A percentile compares a stretch with the other conserved stretches of the same genome.
Conservation (phyloP, 2,113 vertebrate species). For the Numida meleagris region DNA sequence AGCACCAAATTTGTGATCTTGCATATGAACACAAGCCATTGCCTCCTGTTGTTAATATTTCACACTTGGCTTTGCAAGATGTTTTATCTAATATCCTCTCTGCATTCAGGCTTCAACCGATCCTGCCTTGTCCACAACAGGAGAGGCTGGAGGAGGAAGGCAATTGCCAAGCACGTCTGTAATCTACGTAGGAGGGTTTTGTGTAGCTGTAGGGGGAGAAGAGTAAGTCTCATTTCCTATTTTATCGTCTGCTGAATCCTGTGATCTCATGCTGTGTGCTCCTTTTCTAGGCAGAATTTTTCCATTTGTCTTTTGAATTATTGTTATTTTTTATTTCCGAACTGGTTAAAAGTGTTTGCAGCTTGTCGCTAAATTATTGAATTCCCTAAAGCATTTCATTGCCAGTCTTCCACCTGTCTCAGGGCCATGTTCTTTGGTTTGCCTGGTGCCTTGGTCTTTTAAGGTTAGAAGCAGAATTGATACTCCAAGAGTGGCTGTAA, state of each 20-base stretch:
- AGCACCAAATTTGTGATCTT: constrained; percentile 62
- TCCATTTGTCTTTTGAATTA: constrained; percentile 57
- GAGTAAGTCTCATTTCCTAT: constrained; percentile 61
- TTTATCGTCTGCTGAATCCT: constrained; percentile 71
- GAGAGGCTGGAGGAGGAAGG: constrained; percentile 35
- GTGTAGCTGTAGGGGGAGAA: constrained; percentile 52
- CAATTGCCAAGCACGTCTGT: constrained; percentile 36
- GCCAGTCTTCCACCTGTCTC: not conserved
- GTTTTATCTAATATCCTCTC: constrained; percentile 55
- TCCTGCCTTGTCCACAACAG: constrained; percentile 20
- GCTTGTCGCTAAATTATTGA: constrained; percentile 31
- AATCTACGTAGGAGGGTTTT: constrained; percentile 58
- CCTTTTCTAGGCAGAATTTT: constrained; percentile 57
- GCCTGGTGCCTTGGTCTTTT: not conserved
- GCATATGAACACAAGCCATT: constrained; percentile 45
- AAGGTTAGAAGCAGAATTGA: not conserved
- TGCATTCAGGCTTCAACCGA: constrained; percentile 15
- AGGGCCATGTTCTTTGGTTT: not conserved
- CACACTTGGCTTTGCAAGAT: constrained; percentile 54
- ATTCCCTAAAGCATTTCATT: not conserved
- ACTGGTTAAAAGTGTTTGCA: constrained; percentile 56
- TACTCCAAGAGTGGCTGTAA: not conserved
- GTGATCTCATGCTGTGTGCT: constrained; percentile 52
- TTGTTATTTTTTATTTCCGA: constrained; percentile 58
- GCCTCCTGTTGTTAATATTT: constrained; percentile 67